Conservation (phyloP, 2,797 vertebrate genomes). For the Zalophus californianus region DNA sequence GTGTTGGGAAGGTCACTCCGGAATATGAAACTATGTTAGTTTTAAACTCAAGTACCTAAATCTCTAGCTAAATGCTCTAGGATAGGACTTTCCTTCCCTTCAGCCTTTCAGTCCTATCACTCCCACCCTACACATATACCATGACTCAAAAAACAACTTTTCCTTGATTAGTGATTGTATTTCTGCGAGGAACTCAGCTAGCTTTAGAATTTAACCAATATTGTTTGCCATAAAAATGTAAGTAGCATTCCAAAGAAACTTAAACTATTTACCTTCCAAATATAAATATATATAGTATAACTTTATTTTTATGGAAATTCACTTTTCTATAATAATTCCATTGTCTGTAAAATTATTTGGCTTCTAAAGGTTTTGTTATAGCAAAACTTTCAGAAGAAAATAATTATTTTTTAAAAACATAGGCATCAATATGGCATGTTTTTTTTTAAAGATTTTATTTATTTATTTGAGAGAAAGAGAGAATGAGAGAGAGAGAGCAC, state of each 20-base stretch:
- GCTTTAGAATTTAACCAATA: neutral
- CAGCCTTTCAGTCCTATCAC: neutral
- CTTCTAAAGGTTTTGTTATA: neutral
- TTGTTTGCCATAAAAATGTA: neutral
- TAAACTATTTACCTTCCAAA: slow-evolving; percentile 31
- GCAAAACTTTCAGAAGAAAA: slow-evolving; percentile 45
- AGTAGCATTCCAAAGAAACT: neutral
- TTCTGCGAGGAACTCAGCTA: neutral
- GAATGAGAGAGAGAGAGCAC: no score
- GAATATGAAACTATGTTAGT: neutral
- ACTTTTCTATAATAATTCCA: slow-evolving; percentile 24
- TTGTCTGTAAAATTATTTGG: slow-evolving; percentile 31
- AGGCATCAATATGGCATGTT: neutral
- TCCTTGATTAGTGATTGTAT: neutral
- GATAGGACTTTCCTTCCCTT: neutral
- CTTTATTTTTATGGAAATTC: slow-evolving; percentile 13
- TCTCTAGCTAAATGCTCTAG: neutral
- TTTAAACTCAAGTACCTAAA: slow-evolving; percentile 6
- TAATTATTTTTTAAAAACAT: neutral
- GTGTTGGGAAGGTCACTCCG: neutral
- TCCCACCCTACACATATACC: neutral
- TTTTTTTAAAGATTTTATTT: neutral
- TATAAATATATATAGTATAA: neutral
- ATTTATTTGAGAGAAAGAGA: no score
- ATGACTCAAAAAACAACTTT: neutral